Percentiles rank a stretch among this genome's conserved stretches.
Conservation (phyloP, 2,113 vertebrate species). For the Picathartes gymnocephalus region DNA sequence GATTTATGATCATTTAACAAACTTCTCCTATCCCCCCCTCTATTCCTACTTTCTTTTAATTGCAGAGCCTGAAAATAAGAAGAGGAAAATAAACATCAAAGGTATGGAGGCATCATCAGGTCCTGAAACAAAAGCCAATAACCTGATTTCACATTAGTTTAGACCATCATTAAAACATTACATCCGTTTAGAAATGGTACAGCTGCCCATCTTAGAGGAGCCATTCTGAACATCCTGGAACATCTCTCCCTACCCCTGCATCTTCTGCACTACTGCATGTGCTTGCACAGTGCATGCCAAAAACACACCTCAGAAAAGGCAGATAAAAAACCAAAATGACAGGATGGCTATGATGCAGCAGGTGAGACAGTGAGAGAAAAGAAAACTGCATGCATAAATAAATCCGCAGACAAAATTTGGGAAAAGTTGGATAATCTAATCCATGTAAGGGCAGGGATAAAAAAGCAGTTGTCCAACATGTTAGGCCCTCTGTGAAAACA, state of each 20-base stretch:
- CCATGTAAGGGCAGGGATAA: not conserved
- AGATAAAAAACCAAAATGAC: not conserved
- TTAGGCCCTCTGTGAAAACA: rapidly evolving
- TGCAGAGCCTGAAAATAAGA: not conserved
- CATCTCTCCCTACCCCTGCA: not conserved
- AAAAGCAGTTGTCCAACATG: not conserved
- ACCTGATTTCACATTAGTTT: not conserved
- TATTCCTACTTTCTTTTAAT: not conserved
- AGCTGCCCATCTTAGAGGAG: not conserved
- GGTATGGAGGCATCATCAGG: not conserved
- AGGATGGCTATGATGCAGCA: not conserved
- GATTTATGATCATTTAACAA: not conserved
- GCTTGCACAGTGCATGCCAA: not conserved
- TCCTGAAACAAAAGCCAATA: not conserved
- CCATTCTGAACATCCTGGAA: not conserved
- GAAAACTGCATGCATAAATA: not conserved
- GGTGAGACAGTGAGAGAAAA: not conserved
- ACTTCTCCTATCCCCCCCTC: not conserved
- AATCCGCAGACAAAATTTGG: not conserved
- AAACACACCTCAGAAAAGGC: not conserved
- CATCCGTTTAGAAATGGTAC: not conserved
- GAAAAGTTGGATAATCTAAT: not conserved
- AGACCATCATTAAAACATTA: not conserved
- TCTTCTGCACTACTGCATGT: rapidly evolving
- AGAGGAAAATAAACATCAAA: not conserved